phyloP scores from a whole-genome alignment of 2,797 vertebrate species.

The Hyperoplus lanceolatus region DNA sequence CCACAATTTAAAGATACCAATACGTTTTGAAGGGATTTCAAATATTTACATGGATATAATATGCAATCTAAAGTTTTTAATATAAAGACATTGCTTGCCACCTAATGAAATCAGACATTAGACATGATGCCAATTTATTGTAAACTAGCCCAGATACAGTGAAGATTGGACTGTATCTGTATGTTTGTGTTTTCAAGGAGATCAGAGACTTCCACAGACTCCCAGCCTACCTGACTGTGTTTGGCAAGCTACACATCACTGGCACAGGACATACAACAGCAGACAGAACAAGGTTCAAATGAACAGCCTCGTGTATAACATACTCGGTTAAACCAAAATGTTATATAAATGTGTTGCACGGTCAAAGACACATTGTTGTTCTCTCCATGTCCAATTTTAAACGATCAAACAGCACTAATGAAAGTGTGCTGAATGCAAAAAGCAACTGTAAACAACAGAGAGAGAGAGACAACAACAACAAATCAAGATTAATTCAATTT shows the following conservation, averaged over 20 bases:
- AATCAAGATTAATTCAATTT: conserved; percentile 62
- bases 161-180: no score
- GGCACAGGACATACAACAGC: conserved; percentile 21
- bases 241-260: conserved; percentile 25
- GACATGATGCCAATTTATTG: no score
- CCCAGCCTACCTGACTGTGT: conserved; percentile 52
- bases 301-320: background rate
- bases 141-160: no score
- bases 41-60: no score
- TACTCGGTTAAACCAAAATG: background rate
- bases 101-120: no score
- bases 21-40: no score
- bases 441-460: conserved; percentile 49
- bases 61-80: no score
- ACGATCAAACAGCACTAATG: conserved; percentile 47
- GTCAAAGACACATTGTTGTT: conserved; percentile 37
- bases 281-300: background rate
- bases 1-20: no score
- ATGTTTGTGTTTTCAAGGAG: no score
- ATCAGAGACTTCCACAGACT: conserved; percentile 36
- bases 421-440: conserved; percentile 31
- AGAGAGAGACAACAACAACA: conserved; percentile 46
- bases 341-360: conserved; percentile 1
- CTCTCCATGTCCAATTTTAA: conserved; percentile 47
- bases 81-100: no score